These are phyloP conservation scores for Remorina albescens DNA, from an alignment of 2,797 vertebrate species.

Conservation along the genomic window DNA sequence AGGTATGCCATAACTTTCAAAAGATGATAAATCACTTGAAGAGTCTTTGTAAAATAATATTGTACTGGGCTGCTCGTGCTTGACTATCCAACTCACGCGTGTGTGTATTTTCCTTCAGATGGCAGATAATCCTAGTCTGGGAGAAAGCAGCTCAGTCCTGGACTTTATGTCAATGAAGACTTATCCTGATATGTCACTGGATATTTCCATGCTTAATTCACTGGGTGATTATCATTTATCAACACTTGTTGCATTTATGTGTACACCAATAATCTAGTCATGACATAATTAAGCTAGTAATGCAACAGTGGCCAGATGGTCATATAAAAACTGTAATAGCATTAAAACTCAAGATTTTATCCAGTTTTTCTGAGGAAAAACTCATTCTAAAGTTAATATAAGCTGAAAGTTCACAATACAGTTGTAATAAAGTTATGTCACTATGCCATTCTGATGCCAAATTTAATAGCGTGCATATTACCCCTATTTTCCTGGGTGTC, in stretches of 20 bases:
- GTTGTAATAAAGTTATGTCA: not conserved
- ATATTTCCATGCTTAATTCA: constrained; percentile 93
- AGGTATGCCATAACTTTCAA: constrained; percentile 67
- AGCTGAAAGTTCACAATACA: not conserved
- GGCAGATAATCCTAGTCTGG: constrained; percentile 84
- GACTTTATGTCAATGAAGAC: constrained; percentile 95
- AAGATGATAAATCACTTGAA: not conserved
- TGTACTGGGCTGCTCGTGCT: not conserved
- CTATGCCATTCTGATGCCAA: not conserved
- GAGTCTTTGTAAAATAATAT: not conserved
- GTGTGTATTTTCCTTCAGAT: constrained; percentile 78
- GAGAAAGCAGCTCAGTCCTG: constrained; percentile 87
- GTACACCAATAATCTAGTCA: constrained; percentile 4
- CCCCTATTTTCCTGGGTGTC: not conserved
- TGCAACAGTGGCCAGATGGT: not conserved
- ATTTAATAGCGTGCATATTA: not conserved
- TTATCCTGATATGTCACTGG: constrained; percentile 94
- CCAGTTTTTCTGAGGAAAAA: no score
- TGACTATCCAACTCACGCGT: constrained; percentile 2
- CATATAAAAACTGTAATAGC: not conserved
- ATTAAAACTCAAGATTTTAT: not conserved
- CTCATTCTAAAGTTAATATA: not conserved
- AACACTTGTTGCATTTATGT: not conserved
- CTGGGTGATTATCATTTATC: constrained; percentile 85
- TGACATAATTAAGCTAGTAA: not conserved